A percentile compares a stretch with the other conserved stretches of the same genome.
Conservation (phyloP, 2,797 vertebrate genomes). For the Pyrocephalus nanus region DNA sequence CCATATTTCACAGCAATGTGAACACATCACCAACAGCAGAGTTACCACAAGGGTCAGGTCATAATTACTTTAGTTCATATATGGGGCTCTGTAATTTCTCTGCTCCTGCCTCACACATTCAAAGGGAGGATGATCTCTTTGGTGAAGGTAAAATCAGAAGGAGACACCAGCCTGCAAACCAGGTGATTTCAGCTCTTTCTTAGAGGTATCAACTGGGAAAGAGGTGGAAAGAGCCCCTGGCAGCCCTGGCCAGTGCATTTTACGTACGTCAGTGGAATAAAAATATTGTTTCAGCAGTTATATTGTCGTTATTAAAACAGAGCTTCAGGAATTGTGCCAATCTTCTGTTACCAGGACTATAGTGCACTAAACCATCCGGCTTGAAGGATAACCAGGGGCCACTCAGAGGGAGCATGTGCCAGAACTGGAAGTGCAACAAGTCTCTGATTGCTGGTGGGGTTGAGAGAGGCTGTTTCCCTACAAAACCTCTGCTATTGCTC, state of each 20-base stretch:
- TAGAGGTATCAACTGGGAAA: not conserved
- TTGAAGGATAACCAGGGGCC: not conserved
- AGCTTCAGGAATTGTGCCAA: constrained; percentile 9
- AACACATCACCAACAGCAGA: not conserved
- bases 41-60: accelerated
- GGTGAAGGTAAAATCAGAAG: not conserved
- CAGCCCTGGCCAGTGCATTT: not conserved
- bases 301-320: constrained; percentile 13
- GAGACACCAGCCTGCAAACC: not conserved
- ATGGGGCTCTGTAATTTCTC: accelerated
- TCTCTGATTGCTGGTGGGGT: not conserved
- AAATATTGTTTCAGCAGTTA: constrained; percentile 58
- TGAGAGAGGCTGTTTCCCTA: not conserved
- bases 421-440: not conserved
- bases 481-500: not conserved
- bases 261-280: not conserved
- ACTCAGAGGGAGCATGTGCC: not conserved
- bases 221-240: not conserved
- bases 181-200: not conserved
- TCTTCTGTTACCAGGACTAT: not conserved
- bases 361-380: not conserved
- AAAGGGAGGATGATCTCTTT: not conserved
- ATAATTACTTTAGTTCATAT: not conserved
- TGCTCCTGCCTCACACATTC: accelerated
- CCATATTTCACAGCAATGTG: accelerated